Conservation (phyloP, 2,888 invertebrate genomes). For the Lysandra coridon region DNA sequence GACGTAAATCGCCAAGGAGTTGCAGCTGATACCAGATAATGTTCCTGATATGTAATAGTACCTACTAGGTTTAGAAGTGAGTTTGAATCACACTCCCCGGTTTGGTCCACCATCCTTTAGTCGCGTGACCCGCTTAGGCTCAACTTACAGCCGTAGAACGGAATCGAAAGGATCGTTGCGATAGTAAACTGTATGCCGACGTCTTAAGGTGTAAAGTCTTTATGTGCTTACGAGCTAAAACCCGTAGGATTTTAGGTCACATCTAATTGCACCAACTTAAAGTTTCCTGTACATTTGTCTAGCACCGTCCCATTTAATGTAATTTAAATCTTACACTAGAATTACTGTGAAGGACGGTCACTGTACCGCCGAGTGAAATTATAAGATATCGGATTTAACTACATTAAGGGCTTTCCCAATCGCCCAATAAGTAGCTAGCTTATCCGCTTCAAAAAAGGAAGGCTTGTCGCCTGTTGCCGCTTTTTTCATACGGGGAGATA, state of each 20-base stretch:
- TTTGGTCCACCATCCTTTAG: slow-evolving; percentile 1
- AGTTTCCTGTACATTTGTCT: background rate
- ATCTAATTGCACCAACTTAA: slow-evolving; percentile 14
- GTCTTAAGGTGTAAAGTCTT: background rate
- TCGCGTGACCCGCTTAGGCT: slow-evolving; percentile 6
- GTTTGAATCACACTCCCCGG: background rate
- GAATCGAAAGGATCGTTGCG: background rate
- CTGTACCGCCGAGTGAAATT: background rate
- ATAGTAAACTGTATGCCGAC: background rate
- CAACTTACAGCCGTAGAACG: slow-evolving; percentile 19
- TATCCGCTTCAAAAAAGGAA: too few relatives aligned
- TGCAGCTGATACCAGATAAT: slow-evolving; percentile 11
- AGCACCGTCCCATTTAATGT: background rate
- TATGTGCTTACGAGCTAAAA: background rate
- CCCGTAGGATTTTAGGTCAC: slow-evolving; percentile 14
- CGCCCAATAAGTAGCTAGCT: too few relatives aligned
- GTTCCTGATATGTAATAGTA: slow-evolving; percentile 14
- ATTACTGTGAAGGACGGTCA: background rate
- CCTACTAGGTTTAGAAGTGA: background rate
- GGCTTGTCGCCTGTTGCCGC: too few relatives aligned
- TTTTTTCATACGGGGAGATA: too few relatives aligned
- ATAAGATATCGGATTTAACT: background rate
- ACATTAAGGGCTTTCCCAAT: background rate
- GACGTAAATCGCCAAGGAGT: slow-evolving; percentile 6
- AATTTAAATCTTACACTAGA: background rate